A percentile compares a stretch with the other conserved stretches of the same genome.
Evolutionary conservation across 2,888 invertebrate genomes (phyloP).

Genomic region (Nezara viridula): DNA sequence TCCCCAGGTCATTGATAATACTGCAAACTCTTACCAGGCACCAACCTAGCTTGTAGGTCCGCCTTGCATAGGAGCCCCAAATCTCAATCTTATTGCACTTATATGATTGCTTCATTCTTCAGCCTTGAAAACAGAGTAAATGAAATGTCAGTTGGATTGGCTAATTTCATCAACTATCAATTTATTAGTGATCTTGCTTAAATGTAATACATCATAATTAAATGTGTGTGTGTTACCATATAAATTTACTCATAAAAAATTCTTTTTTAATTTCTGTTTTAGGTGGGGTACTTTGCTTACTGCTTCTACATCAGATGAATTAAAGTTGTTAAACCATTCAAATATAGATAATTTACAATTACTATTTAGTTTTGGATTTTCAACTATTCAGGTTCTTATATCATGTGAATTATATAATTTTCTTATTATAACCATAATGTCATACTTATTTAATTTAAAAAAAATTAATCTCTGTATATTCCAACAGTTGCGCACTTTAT

Average conservation of each 20-base stretch:
- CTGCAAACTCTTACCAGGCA: no score
- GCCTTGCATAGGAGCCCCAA: not conserved
- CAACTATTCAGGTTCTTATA: constrained; percentile 58
- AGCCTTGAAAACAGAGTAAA: not conserved
- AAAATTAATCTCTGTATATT: not conserved
- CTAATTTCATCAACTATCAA: not conserved
- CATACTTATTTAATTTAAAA: not conserved
- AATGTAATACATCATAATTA: not conserved
- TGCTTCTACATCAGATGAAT: constrained; percentile 56
- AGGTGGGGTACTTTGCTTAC: constrained; percentile 58
- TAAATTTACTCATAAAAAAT: not conserved
- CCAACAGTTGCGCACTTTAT: not conserved
- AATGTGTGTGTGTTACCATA: not conserved
- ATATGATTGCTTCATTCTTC: not conserved
- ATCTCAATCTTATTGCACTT: not conserved
- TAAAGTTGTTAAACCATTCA: constrained; percentile 33
- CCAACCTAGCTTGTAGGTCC: not conserved
- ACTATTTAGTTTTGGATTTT: constrained; percentile 56
- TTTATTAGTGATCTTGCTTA: not conserved
- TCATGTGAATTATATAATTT: no score
- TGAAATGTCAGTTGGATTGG: not conserved
- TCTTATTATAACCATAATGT: not conserved
- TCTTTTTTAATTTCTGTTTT: constrained; percentile 6
- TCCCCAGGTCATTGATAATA: no score
- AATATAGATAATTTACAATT: constrained; percentile 45